Percentiles rank a stretch among this genome's conserved stretches.
Conservation (phyloP, 1,140 invertebrate species). For the Oryzaephilus surinamensis region DNA sequence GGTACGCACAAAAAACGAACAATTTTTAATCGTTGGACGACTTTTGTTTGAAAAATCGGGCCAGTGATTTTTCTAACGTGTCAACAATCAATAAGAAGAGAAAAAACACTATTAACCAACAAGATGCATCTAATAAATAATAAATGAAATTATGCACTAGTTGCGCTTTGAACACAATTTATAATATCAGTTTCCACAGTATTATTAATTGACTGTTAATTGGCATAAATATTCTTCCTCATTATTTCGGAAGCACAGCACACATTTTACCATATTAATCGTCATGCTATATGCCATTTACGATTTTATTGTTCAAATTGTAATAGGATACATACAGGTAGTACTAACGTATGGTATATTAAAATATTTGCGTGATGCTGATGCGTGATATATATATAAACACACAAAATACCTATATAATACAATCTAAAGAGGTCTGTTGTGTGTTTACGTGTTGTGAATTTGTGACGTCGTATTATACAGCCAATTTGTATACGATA, state of each 20-base stretch:
- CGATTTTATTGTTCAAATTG: too few relatives aligned
- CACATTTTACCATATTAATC: conserved; percentile 13
- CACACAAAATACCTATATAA: too few relatives aligned
- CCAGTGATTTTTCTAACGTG: too few relatives aligned
- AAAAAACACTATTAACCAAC: too few relatives aligned
- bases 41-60: too few relatives aligned
- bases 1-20: conserved; percentile 44
- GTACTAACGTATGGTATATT: too few relatives aligned
- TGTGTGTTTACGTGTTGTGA: conserved; percentile 18
- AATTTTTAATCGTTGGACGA: too few relatives aligned
- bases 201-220: conserved; percentile 11
- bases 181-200: background rate
- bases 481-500: conserved; percentile 13
- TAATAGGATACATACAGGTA: too few relatives aligned
- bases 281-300: conserved; percentile 5
- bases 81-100: too few relatives aligned
- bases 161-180: background rate
- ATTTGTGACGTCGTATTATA: too few relatives aligned
- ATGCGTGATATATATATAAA: conserved; percentile 15
- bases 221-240: conserved; percentile 12
- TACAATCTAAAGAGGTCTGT: conserved; percentile 15
- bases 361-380: conserved; percentile 16
- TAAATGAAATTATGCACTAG: background rate
- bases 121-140: background rate
- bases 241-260: conserved; percentile 13